Evolutionary conservation across 2,113 vertebrate genomes (phyloP).

Genomic region (Pteronura brasiliensis): DNA sequence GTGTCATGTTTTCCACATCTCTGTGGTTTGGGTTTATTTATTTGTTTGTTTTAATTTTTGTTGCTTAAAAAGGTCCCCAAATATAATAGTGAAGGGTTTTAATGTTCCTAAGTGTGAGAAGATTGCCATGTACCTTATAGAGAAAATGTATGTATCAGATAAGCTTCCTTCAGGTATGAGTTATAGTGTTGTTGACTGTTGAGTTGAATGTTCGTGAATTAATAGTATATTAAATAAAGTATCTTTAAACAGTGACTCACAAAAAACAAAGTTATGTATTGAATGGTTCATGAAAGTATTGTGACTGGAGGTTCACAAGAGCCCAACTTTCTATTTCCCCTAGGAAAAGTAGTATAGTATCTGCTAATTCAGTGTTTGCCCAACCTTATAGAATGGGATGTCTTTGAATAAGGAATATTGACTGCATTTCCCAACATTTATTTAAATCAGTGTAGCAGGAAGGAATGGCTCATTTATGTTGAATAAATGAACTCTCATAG

Average conservation of each 20-base stretch:
- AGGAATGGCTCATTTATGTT: background rate
- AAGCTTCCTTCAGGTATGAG: background rate
- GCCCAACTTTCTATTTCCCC: background rate
- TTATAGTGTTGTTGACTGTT: background rate
- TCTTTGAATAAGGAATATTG: background rate
- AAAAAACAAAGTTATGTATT: background rate
- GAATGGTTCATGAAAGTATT: background rate
- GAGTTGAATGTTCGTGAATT: background rate
- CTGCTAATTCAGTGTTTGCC: background rate
- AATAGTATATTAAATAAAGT: background rate
- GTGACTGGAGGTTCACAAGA: background rate
- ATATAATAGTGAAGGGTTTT: background rate
- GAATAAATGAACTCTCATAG: background rate
- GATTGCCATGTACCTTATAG: background rate
- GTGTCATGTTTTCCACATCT: background rate
- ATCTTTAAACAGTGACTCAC: background rate
- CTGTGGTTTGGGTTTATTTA: background rate
- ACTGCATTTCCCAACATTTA: background rate
- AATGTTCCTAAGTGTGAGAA: background rate
- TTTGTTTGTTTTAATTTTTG: background rate
- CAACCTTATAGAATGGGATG: background rate
- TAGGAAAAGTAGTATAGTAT: background rate
- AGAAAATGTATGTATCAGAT: background rate
- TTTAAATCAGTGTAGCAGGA: background rate
- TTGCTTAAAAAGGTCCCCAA: background rate